Evolutionary conservation across 2,888 invertebrate species (phyloP).

Genomic region (Sinopyrophorus schimmeli): DNA sequence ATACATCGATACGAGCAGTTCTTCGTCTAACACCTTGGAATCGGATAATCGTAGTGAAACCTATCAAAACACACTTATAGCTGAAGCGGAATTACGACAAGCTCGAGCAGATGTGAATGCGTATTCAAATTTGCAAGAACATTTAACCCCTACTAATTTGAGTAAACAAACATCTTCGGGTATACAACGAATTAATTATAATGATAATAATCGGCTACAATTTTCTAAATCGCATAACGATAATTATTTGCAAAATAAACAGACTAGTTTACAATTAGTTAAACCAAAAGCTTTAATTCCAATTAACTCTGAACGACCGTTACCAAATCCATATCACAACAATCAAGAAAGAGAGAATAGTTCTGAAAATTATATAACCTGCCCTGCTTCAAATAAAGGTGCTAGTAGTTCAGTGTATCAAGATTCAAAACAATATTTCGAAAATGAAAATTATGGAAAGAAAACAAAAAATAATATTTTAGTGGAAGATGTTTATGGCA

Average conservation of each 20-base stretch:
- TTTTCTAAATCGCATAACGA: constrained; percentile 15
- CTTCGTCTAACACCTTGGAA: constrained; percentile 50
- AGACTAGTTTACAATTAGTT: constrained; percentile 48
- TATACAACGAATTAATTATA: too few species aligned
- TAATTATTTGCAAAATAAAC: constrained; percentile 43
- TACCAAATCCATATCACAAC: constrained; percentile 51
- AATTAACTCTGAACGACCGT: constrained; percentile 50
- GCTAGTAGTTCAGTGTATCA: constrained; percentile 34
- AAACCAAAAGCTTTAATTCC: constrained; percentile 53
- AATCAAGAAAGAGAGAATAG: constrained; percentile 28
- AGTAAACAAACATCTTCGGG: constrained; percentile 20
- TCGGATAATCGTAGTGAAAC: constrained; percentile 45
- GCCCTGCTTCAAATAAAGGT: constrained; percentile 31
- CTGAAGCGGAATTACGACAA: constrained; percentile 36
- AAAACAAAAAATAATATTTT: constrained; percentile 22
- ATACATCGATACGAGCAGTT: constrained; percentile 52
- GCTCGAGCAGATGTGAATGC: constrained; percentile 30
- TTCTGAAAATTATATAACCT: constrained; percentile 15
- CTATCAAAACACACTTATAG: constrained; percentile 41
- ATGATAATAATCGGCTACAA: constrained; percentile 3
- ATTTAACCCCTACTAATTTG: constrained; percentile 18
- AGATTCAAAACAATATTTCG: constrained; percentile 23
- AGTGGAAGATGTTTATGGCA: constrained; percentile 48
- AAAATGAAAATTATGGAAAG: background rate
- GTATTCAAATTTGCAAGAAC: constrained; percentile 24